Evolutionary conservation across 2,113 vertebrate genomes (phyloP), one percentile per base, ranked within the genome.

Genomic region (Varanus salvator): DNA sequence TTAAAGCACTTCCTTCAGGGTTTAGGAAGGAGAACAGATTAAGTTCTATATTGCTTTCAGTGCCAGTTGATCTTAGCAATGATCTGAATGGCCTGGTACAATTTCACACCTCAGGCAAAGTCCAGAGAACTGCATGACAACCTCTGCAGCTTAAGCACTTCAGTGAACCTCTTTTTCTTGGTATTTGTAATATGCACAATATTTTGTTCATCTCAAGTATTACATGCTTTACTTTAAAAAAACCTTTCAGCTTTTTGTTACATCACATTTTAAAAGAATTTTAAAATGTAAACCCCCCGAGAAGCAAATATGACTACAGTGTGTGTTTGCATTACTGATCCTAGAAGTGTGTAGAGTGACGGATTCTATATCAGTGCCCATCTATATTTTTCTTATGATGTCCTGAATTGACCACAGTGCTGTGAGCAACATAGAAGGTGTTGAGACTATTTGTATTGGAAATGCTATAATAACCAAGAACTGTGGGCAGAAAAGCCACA

Each of bases 1-100:
- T 87, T 88, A 91, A 81, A 80, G 71, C 74, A 85, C 64, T 80
- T 25, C 64, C 83, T 90, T 80, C 48, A 29, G 66, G 44, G 38
- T 69, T 80, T 69, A 31, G 76, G 80, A 69, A 34, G 86, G 60
- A 54, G 38, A 44, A 44, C 38, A 44, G 38, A 44, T 44, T 44
- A 44, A 44, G n/a, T 78, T 91, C 71, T 80, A 11, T 80, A 90
- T 31, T 21, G 76, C 7, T 27, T 38, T 15, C 82, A 89, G 17
- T 14, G 71, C 1, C 52, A 75, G 11, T 54, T 74, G 72, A 19
- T 83, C 8, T 68, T 23, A 1, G 9, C 25, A 88, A 23, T 91
- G 78, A n/a, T 74, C 8, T 84, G 38, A 31, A 4, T 75, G 38
- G 52, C 6, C 80, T 31, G 11, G 68, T 48, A 38, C 29, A 50